Evolutionary conservation across 2,113 vertebrate genomes (phyloP).

Genomic region (Cottus gobio): DNA sequence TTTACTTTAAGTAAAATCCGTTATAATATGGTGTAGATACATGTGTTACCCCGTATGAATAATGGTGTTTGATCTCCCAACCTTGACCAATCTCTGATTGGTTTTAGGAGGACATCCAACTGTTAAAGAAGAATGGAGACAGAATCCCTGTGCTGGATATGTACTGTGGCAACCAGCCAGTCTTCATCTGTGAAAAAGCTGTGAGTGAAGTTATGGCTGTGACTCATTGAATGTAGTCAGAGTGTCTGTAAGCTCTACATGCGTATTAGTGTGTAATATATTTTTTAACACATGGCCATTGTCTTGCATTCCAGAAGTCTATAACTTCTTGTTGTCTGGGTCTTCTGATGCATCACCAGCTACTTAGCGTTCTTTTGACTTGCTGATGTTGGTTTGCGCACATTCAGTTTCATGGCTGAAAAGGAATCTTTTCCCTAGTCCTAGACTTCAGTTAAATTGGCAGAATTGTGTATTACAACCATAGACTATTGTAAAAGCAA

Average conservation of each 20-base stretch:
- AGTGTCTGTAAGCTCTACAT: not conserved
- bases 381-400: not conserved
- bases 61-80: not conserved
- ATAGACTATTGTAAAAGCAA: not conserved
- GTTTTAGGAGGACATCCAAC: conserved; percentile 86
- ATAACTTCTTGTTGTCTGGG: not conserved
- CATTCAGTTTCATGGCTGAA: not conserved
- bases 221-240: not conserved
- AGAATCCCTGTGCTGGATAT: conserved; percentile 79
- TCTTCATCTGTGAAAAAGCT: conserved; percentile 87
- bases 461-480: not conserved
- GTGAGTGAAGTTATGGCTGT: conserved; percentile 77
- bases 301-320: not conserved
- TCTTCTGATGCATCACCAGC: not conserved
- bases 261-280: not conserved
- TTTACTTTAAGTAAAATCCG: not conserved
- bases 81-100: conserved; percentile 15
- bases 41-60: not conserved
- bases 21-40: not conserved
- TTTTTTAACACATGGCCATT: not conserved
- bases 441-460: too few relatives aligned
- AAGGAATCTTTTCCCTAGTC: not conserved
- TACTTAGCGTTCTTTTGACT: not conserved
- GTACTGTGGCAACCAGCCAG: conserved; percentile 73
- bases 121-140: conserved; percentile 77